Evolutionary conservation across 2,888 invertebrate species (phyloP).

Genomic region (Oscheius sp.): DNA sequence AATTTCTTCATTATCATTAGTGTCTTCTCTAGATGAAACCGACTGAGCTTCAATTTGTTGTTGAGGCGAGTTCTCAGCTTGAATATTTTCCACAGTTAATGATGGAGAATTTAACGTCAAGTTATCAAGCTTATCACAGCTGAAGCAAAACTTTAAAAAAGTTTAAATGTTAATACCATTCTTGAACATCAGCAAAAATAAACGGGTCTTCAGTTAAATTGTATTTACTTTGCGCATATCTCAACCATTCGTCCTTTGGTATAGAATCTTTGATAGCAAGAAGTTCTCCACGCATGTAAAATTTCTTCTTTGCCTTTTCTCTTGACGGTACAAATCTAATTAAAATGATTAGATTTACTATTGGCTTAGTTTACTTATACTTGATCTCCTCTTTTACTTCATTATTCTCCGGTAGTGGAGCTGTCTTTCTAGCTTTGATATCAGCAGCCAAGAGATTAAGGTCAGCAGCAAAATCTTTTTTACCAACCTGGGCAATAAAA

Average conservation of each 20-base stretch:
- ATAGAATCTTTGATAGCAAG: constrained; percentile 46
- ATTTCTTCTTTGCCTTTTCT: constrained; percentile 51
- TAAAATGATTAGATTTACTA: too few relatives aligned
- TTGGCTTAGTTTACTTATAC: constrained; percentile 34
- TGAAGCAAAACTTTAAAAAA: neutral
- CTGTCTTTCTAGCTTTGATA: neutral
- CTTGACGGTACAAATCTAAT: constrained; percentile 53
- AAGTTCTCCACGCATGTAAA: constrained; percentile 56
- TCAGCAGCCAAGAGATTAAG: neutral
- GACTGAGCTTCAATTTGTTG: neutral
- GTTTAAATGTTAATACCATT: neutral
- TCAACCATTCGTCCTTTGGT: constrained; percentile 39
- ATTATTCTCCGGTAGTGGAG: constrained; percentile 1
- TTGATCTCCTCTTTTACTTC: constrained; percentile 33
- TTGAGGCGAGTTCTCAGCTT: neutral
- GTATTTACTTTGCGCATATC: constrained; percentile 35
- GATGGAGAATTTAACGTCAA: neutral
- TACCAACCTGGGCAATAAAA: neutral
- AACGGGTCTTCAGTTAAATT: constrained; percentile 44
- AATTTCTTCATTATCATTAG: neutral
- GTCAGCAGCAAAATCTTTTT: neutral
- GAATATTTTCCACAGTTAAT: neutral
- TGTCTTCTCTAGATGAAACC: neutral
- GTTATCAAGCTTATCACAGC: neutral
- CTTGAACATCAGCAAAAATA: neutral